Percentiles rank a stretch among this genome's conserved stretches.
Evolutionary conservation across 2,797 vertebrate species (phyloP).

Genomic region (Ceyx erithaca): DNA sequence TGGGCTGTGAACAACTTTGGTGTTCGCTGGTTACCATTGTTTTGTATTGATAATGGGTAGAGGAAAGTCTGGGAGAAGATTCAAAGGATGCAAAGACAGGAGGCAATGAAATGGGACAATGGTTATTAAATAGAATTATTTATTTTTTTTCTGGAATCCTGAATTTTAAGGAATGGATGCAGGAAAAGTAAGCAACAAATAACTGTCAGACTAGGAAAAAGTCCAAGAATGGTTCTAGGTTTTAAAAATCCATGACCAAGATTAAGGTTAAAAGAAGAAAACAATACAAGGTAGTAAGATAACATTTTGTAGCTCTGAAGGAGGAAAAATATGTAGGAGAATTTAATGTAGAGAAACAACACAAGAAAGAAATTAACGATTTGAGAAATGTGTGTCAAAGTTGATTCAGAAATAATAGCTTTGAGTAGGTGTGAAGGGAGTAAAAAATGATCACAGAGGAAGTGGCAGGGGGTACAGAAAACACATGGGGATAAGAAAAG

Average conservation of each 20-base stretch:
- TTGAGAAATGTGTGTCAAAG: conserved; percentile 41
- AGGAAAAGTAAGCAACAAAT: not conserved
- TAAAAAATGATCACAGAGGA: conserved; percentile 39
- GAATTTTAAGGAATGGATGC: not conserved
- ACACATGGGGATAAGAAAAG: not conserved
- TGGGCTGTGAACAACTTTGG: not conserved
- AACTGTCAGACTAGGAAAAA: not conserved
- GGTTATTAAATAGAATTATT: not conserved
- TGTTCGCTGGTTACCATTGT: not conserved
- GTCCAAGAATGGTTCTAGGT: not conserved
- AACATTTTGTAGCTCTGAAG: not conserved
- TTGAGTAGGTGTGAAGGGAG: conserved; percentile 46
- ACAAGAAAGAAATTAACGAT: conserved; percentile 1
- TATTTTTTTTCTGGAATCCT: not conserved
- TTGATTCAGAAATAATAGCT: conserved; percentile 49
- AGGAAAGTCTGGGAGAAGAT: not conserved
- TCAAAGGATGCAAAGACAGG: not conserved
- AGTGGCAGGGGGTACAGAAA: conserved; percentile 17
- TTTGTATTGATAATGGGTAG: not conserved
- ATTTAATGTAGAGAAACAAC: not conserved
- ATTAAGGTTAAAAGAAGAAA: not conserved
- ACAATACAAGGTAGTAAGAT: not conserved
- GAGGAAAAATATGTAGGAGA: not conserved
- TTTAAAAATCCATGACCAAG: not conserved
- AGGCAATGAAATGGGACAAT: not conserved